Base-by-base conservation (phyloP, 2,113 vertebrate genomes). In the Microcebus griseorufus region DNA sequence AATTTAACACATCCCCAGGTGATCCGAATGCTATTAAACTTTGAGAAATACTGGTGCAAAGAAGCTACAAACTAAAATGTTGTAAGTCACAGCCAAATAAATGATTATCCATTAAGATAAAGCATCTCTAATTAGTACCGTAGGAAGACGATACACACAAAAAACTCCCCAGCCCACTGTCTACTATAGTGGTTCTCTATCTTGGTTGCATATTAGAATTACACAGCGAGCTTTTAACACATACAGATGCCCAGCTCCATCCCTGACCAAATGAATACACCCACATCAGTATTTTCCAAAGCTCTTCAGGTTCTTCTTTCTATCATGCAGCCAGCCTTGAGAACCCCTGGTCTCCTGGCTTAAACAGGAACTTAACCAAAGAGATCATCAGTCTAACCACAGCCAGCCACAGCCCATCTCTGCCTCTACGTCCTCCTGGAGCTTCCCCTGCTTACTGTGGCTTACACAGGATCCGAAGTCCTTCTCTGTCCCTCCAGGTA, bases 391-490 rank as follows among this genome's bases (percentile, higher is more conserved):
- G 32, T 34, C n/a, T 62, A 73, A 42, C 13, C 34, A n/a, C 17
- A 81, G 64, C 17, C 29, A 45, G 58, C 48, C 29, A 69, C 39
- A 69, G 23, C 22, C 25, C 76, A 70, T 42, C 32, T 22, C 37
- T 55, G 60, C 37, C 29, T 51, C 51, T 72, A 5, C 20, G 32
- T 64, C 45, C 13, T 37, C 25, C 17, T 4, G 20, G 2, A 9
- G 29, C 39, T 70, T 13, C 39, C 12, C 25, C 10, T 32, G 9
- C 0, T 65, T 10, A 18, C 27, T 53, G 20, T 37, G 55, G 16
- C 23, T 32, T 9, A 9, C n/a, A 0, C 0, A 0, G 34, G 5
- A 20, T 62, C 60, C 20, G 9, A 45, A 29, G 42, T 16, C 58
- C 14, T 25, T 76, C 32, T 78, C 23, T 37, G 39, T 22, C 42